These are phyloP conservation scores for Huso huso DNA, from an alignment of 2,797 vertebrate species.

Conservation along the genomic window DNA sequence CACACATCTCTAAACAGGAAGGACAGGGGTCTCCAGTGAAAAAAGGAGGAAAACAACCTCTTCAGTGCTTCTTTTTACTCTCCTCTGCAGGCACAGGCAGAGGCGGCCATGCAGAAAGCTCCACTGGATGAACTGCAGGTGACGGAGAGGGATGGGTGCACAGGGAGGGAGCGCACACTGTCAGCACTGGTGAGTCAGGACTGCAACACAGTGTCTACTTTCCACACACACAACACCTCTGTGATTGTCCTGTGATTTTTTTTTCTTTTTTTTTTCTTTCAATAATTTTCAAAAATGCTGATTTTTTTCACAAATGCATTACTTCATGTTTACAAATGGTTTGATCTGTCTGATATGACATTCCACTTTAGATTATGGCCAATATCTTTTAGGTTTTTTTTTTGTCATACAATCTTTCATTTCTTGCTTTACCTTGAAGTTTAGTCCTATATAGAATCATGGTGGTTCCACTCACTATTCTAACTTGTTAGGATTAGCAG, in stretches of 20 bases:
- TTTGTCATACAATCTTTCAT: too few species aligned
- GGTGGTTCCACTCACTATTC: too few species aligned
- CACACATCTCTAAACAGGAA: fast-evolving
- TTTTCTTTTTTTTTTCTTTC: background rate
- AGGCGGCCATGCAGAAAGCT: constrained; percentile 47
- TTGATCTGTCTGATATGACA: background rate
- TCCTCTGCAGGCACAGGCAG: constrained; percentile 23
- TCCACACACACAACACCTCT: background rate
- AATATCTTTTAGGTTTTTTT: too few species aligned
- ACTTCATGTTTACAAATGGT: background rate
- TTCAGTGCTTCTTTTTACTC: background rate
- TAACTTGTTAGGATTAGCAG: too few species aligned
- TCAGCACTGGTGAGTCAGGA: constrained; percentile 73
- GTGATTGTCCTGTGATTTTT: constrained; percentile 25
- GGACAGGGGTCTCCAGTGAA: background rate
- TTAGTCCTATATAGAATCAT: too few species aligned
- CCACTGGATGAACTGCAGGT: constrained; percentile 80
- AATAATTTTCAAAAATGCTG: background rate
- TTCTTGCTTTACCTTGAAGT: too few species aligned
- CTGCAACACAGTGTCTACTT: background rate
- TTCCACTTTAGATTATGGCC: too few species aligned
- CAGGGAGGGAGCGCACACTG: constrained; percentile 63
- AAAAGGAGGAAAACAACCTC: too few species aligned
- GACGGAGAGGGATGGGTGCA: constrained; percentile 56
- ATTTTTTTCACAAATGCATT: background rate